Conservation (phyloP, 2,888 invertebrate genomes). For the Nipponacmea schrenckii region DNA sequence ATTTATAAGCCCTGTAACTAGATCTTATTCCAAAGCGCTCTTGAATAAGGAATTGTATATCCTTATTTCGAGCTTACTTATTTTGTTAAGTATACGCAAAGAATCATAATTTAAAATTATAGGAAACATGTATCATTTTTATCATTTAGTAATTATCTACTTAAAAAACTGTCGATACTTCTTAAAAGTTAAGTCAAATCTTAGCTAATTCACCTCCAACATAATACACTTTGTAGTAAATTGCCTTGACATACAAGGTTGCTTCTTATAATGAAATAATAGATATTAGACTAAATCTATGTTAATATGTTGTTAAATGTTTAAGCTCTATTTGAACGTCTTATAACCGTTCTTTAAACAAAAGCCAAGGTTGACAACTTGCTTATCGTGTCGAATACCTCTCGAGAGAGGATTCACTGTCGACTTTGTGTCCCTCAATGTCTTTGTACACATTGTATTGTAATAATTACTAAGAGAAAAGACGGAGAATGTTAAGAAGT, state of each 20-base stretch:
- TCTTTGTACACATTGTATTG: not conserved
- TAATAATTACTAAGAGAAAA: slow-evolving; percentile 4
- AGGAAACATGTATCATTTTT: too few species aligned
- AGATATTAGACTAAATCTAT: not conserved
- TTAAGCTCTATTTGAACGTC: slow-evolving; percentile 5
- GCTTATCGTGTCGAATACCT: not conserved
- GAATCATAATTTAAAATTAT: too few species aligned
- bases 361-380: slow-evolving; percentile 9
- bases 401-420: not conserved
- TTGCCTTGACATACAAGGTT: slow-evolving; percentile 7
- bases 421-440: not conserved
- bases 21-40: too few species aligned
- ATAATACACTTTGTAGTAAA: not conserved
- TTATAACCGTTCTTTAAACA: slow-evolving; percentile 1
- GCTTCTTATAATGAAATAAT: not conserved
- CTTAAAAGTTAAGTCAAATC: not conserved
- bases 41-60: too few species aligned
- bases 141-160: too few species aligned
- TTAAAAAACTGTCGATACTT: too few species aligned
- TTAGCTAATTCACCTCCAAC: not conserved
- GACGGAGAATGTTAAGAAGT: not conserved
- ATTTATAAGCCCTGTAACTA: too few species aligned
- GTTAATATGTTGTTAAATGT: slow-evolving; percentile 6
- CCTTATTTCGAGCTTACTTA: too few species aligned
- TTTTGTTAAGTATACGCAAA: too few species aligned